Evolutionary conservation across 2,797 vertebrate species (phyloP).

Genomic region (Galagoides demidoff): DNA sequence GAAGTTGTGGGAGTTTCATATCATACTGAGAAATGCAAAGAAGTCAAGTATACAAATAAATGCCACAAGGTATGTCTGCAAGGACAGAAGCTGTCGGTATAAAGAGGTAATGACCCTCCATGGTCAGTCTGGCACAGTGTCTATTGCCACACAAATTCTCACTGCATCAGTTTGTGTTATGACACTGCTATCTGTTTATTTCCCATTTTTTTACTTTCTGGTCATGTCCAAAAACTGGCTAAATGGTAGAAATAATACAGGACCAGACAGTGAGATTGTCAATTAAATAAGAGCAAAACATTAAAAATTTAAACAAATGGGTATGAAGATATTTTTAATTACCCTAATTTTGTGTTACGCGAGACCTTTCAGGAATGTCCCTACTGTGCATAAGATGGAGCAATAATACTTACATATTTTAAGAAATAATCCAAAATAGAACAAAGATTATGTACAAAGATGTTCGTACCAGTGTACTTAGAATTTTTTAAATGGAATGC

Average conservation of each 20-base stretch:
- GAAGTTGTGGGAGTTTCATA: constrained; percentile 43
- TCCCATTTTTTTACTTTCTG: constrained; percentile 43
- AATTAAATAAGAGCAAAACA: not conserved
- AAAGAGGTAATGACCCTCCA: not conserved
- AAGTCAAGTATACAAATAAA: not conserved
- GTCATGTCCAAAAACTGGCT: not conserved
- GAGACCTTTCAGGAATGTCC: constrained; percentile 16
- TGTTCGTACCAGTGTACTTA: constrained; percentile 18
- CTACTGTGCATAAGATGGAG: not conserved
- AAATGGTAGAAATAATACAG: constrained; percentile 10
- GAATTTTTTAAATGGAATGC: constrained; percentile 16
- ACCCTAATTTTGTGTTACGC: constrained; percentile 25
- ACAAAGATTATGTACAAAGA: constrained; percentile 34
- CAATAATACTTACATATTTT: constrained; percentile 41
- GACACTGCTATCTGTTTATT: constrained; percentile 28
- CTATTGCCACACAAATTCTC: not conserved
- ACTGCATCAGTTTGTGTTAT: not conserved
- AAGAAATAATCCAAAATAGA: constrained; percentile 48
- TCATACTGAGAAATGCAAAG: constrained; percentile 31
- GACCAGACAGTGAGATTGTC: not conserved
- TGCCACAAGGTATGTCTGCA: not conserved
- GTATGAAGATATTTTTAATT: constrained; percentile 8
- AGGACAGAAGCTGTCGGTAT: not conserved
- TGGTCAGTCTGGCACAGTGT: not conserved
- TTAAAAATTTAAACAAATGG: constrained; percentile 26